Percentiles rank a stretch among this genome's conserved stretches.
These are phyloP conservation scores for Caretta caretta DNA, from an alignment of 2,113 vertebrate genomes.

Conservation along the genomic window DNA sequence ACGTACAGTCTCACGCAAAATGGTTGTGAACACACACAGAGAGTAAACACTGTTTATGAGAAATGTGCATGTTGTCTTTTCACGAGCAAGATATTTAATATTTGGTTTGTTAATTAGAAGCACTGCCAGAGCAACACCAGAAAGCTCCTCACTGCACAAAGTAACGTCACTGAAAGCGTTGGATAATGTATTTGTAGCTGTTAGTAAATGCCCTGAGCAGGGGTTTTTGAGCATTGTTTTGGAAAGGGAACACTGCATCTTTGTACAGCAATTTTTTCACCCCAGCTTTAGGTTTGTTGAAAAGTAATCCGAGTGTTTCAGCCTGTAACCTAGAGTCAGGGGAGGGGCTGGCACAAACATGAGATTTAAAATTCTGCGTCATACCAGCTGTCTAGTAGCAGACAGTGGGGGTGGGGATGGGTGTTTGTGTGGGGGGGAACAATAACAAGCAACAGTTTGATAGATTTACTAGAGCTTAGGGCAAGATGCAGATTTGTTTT, in stretches of 20 bases:
- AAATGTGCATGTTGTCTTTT: not conserved
- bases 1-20: not conserved
- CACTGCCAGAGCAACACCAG: not conserved
- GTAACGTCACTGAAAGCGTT: not conserved
- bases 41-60: not conserved
- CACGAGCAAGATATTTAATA: not conserved
- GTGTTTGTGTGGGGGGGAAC: not conserved
- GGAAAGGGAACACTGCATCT: constrained; percentile 21
- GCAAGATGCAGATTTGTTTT: constrained; percentile 50
- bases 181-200: not conserved
- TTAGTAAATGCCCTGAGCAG: not conserved
- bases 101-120: not conserved
- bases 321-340: constrained; percentile 48
- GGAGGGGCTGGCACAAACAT: constrained; percentile 50
- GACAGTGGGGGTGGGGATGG: not conserved
- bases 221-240: not conserved
- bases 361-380: constrained; percentile 73
- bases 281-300: not conserved
- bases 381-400: constrained; percentile 76
- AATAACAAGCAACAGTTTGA: constrained; percentile 27
- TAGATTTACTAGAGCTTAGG: constrained; percentile 55
- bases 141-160: not conserved
- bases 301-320: constrained; percentile 66
- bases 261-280: constrained; percentile 4
- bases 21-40: not conserved